Conservation (phyloP, 2,888 invertebrate genomes). For the Cephalotes varians region DNA sequence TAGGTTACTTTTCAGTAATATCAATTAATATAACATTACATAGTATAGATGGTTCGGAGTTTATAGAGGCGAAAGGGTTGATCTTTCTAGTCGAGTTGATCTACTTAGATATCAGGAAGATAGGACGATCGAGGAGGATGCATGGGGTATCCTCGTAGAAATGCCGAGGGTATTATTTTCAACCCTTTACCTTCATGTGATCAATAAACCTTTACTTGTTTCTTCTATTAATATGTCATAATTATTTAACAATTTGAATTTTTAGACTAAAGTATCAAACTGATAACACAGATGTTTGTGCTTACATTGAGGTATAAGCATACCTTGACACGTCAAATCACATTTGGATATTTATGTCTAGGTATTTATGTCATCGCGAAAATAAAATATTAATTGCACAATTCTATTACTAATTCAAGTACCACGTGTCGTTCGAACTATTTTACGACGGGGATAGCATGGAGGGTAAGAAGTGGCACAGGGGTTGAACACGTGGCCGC, state of each 20-base stretch:
- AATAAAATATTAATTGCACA: not conserved
- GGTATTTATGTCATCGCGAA: not conserved
- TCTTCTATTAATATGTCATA: not conserved
- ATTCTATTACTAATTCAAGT: not conserved
- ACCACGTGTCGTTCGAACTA: constrained; percentile 67
- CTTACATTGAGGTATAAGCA: no score
- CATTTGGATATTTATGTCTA: not conserved
- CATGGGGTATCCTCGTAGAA: constrained; percentile 40
- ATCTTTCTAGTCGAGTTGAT: constrained; percentile 73
- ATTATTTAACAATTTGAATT: not conserved
- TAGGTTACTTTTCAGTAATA: not conserved
- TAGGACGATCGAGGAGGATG: constrained; percentile 64
- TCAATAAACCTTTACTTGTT: constrained; percentile 6
- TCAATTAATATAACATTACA: no score
- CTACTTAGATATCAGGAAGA: constrained; percentile 74
- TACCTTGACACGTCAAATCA: not conserved
- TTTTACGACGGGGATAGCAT: constrained; percentile 64
- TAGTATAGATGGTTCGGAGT: not conserved
- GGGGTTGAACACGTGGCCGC: constrained; percentile 58
- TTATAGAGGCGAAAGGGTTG: constrained; percentile 61
- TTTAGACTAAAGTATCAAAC: not conserved
- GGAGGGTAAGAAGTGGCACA: constrained; percentile 56
- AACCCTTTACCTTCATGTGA: not conserved
- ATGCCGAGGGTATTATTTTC: constrained; percentile 23
- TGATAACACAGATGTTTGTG: not conserved